Percentiles rank a stretch among this genome's conserved stretches.
Conservation (phyloP, 2,113 vertebrate species). For the Hemiprocne comata region DNA sequence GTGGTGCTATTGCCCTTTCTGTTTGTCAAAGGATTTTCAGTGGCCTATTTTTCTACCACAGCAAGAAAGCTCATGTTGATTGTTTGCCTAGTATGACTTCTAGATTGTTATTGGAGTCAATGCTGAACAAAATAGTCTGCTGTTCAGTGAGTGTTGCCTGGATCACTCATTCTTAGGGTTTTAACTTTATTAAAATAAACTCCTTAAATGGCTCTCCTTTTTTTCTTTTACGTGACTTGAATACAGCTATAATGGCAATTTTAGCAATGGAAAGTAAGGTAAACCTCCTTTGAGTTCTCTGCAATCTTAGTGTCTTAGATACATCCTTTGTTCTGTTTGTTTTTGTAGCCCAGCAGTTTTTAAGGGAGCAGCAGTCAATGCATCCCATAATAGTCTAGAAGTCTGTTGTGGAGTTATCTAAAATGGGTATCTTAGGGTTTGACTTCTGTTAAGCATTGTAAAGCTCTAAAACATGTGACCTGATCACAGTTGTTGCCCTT, state of each 20-base stretch:
- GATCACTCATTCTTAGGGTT: not conserved
- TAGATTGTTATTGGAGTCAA: not conserved
- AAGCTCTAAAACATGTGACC: not conserved
- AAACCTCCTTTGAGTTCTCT: not conserved
- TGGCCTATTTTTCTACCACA: not conserved
- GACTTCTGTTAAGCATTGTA: not conserved
- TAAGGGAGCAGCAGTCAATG: not conserved
- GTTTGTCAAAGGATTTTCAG: slow-evolving; percentile 32
- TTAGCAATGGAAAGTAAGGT: not conserved
- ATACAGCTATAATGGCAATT: not conserved
- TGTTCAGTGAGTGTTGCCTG: not conserved
- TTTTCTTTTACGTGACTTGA: not conserved
- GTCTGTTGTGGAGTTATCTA: not conserved
- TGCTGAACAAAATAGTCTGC: not conserved
- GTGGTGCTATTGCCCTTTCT: not conserved
- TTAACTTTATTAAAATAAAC: not conserved
- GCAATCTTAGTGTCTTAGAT: not conserved
- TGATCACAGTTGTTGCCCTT: not conserved
- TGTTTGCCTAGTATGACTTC: slow-evolving; percentile 37
- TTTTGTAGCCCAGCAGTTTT: not conserved
- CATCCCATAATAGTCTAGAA: not conserved
- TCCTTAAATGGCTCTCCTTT: not conserved
- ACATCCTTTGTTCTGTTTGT: not conserved
- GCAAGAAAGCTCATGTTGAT: slow-evolving; percentile 8
- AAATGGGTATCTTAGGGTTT: not conserved